phyloP scores from a whole-genome alignment of 2,888 invertebrate genomes.

The Cephus spinipes region DNA sequence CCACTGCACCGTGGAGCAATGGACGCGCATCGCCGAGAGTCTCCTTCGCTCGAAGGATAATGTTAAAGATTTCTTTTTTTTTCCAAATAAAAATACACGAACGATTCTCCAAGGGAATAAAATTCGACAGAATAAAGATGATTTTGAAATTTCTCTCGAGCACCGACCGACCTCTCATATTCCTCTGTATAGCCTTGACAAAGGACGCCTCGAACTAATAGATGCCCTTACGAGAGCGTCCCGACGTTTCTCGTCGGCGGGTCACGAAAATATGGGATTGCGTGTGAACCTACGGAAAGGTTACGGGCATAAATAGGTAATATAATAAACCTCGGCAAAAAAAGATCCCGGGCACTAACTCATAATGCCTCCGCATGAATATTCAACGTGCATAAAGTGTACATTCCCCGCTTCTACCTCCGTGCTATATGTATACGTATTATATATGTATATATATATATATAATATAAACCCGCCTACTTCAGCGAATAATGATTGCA shows the following conservation, averaged over 20 bases:
- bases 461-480: slow-evolving; percentile 13
- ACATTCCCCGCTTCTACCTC: slow-evolving; percentile 28
- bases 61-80: neutral
- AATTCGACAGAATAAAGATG: neutral
- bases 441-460: slow-evolving; percentile 17
- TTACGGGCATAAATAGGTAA: slow-evolving; percentile 46
- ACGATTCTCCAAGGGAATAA: neutral
- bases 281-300: slow-evolving; percentile 38
- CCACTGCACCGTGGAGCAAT: neutral
- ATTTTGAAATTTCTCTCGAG: neutral
- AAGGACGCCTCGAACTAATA: neutral
- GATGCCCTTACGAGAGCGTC: slow-evolving; percentile 3
- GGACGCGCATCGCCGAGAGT: neutral
- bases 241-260: neutral
- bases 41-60: neutral
- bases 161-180: neutral
- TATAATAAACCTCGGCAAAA: slow-evolving; percentile 37
- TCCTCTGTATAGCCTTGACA: neutral
- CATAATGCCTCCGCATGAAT: slow-evolving; percentile 41
- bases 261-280: slow-evolving; percentile 18
- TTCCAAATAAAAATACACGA: neutral
- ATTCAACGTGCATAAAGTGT: slow-evolving; percentile 44
- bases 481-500: slow-evolving; percentile 31
- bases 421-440: slow-evolving; percentile 12
- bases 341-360: slow-evolving; percentile 34